These are phyloP conservation scores for Atlantisia rogersi DNA, from an alignment of 2,113 vertebrate species.

Conservation along the genomic window DNA sequence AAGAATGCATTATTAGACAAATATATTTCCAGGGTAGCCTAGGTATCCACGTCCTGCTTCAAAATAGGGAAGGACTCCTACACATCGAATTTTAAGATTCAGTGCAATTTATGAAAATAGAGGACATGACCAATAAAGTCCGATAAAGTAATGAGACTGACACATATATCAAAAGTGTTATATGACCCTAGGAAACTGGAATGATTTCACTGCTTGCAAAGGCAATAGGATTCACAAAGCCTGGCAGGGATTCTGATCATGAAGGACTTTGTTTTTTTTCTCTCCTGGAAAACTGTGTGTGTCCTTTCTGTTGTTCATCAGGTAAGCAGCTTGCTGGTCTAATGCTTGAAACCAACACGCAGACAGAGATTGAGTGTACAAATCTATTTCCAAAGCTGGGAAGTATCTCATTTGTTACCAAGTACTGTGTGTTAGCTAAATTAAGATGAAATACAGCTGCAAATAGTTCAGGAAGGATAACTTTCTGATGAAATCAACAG, in stretches of 20 bases:
- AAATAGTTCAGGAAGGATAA: not conserved
- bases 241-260: not conserved
- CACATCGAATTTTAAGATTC: not conserved
- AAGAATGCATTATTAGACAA: not conserved
- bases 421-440: not conserved
- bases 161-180: not conserved
- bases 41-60: not conserved
- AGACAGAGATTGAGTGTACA: not conserved
- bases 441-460: not conserved
- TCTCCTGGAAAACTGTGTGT: not conserved
- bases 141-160: not conserved
- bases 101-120: not conserved
- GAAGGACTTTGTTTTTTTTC: not conserved
- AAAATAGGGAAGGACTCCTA: not conserved
- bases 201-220: not conserved
- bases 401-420: not conserved
- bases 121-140: not conserved
- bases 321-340: not conserved
- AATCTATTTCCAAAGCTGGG: not conserved
- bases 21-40: not conserved
- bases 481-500: not conserved
- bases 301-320: not conserved
- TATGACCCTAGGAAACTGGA: not conserved
- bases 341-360: not conserved
- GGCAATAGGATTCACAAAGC: not conserved